Conservation (phyloP, 2,888 invertebrate species). For the Drosophila formosana region DNA sequence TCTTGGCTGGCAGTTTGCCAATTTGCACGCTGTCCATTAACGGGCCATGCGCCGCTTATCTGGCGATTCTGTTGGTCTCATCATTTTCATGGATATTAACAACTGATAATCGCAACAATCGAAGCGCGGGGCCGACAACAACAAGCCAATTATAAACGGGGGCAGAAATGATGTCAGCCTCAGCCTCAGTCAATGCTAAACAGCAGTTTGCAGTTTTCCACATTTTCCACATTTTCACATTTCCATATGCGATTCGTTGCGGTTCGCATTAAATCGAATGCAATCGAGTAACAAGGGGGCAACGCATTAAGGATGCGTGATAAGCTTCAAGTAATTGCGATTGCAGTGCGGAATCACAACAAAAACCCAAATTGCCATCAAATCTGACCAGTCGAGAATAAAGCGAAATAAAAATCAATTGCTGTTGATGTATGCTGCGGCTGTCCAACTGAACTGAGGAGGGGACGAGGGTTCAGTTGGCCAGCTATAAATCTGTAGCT, state of each 20-base stretch:
- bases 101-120: conserved; percentile 80
- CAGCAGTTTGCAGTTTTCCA: conserved; percentile 42
- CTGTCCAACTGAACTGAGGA: conserved; percentile 10
- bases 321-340: conserved; percentile 60
- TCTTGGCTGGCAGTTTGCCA: conserved; percentile 64
- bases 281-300: conserved; percentile 38
- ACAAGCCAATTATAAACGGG: conserved; percentile 30
- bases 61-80: conserved; percentile 59
- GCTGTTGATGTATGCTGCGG: conserved; percentile 61
- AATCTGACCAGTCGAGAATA: conserved; percentile 49
- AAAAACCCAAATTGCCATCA: conserved; percentile 42
- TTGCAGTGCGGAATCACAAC: conserved; percentile 27
- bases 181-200: neutral
- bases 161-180: conserved; percentile 48
- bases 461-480: conserved; percentile 2
- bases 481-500: conserved; percentile 73
- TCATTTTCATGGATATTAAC: conserved; percentile 79
- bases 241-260: conserved; percentile 67
- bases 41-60: conserved; percentile 67
- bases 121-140: too few species aligned
- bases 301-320: conserved; percentile 50
- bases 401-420: conserved; percentile 71
- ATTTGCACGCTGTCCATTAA: conserved; percentile 79
- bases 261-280: conserved; percentile 29
- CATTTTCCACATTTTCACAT: conserved; percentile 72